Conservation (phyloP, 2,888 invertebrate genomes). For the Heteromyza rotundicornis region DNA sequence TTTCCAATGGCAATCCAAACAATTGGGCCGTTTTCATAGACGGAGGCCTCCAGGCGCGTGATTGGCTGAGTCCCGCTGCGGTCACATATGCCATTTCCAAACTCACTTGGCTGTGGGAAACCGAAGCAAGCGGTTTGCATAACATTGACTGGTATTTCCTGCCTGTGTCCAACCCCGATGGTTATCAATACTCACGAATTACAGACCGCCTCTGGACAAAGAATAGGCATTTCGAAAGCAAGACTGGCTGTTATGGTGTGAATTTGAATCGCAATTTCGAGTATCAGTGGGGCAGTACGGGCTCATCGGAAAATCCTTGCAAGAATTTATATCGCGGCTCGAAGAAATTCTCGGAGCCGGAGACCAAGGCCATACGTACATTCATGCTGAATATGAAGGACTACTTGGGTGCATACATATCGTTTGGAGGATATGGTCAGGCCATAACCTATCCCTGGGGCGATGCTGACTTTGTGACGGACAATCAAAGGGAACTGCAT, state of each 20-base stretch:
- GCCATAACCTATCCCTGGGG: slow-evolving; percentile 63
- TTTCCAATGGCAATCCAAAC: slow-evolving; percentile 71
- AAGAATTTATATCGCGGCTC: slow-evolving; percentile 80
- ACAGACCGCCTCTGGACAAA: slow-evolving; percentile 84
- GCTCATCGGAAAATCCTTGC: slow-evolving; percentile 79
- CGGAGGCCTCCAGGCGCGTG: slow-evolving; percentile 82
- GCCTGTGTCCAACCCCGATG: slow-evolving; percentile 81
- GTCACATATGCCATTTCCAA: slow-evolving; percentile 78
- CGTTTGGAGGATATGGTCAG: slow-evolving; percentile 63
- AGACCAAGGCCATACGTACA: slow-evolving; percentile 71
- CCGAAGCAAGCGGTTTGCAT: slow-evolving; percentile 68
- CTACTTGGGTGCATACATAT: slow-evolving; percentile 50
- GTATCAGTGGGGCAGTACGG: slow-evolving; percentile 83
- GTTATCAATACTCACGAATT: slow-evolving; percentile 81
- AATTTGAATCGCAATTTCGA: slow-evolving; percentile 88
- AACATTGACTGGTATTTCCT: slow-evolving; percentile 84
- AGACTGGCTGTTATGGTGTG: slow-evolving; percentile 71
- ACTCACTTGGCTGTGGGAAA: slow-evolving; percentile 70
- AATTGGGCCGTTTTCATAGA: slow-evolving; percentile 75
- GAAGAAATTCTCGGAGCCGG: slow-evolving; percentile 84
- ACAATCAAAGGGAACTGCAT: slow-evolving; percentile 47
- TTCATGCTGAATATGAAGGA: slow-evolving; percentile 60
- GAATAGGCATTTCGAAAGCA: slow-evolving; percentile 69
- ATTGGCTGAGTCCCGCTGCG: slow-evolving; percentile 85
- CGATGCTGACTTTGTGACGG: slow-evolving; percentile 55